These are phyloP conservation scores for Drosophila mulleri DNA, from an alignment of 2,888 invertebrate genomes.

Conservation along the genomic window DNA sequence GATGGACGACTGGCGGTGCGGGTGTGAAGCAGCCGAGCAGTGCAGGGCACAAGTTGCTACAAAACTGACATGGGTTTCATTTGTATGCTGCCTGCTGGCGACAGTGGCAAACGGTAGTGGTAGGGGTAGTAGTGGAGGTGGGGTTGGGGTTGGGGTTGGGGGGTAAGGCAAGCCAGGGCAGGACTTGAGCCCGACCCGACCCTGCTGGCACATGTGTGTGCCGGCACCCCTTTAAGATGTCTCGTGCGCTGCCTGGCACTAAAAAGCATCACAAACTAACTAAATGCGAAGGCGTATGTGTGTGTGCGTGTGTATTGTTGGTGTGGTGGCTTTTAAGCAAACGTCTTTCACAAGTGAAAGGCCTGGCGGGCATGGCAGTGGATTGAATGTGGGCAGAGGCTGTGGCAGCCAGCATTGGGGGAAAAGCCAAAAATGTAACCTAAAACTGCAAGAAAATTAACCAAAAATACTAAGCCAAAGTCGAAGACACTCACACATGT, in stretches of 20 bases:
- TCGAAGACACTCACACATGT: slow-evolving; percentile 64
- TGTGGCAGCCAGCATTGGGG: slow-evolving; percentile 59
- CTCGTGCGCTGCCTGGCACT: slow-evolving; percentile 54
- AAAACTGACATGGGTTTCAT: slow-evolving; percentile 78
- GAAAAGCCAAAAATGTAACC: slow-evolving; percentile 82
- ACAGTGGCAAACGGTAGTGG: slow-evolving; percentile 36
- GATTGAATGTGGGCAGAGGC: slow-evolving; percentile 28
- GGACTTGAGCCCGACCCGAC: slow-evolving; percentile 26
- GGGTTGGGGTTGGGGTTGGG: background rate
- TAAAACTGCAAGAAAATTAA: slow-evolving; percentile 82
- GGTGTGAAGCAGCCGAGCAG: background rate
- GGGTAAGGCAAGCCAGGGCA: background rate
- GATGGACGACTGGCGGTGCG: background rate
- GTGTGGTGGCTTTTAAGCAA: slow-evolving; percentile 80
- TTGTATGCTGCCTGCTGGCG: slow-evolving; percentile 79
- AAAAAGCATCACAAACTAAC: slow-evolving; percentile 80
- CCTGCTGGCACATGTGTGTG: slow-evolving; percentile 41
- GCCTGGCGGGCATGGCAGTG: slow-evolving; percentile 61
- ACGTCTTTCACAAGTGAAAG: slow-evolving; percentile 79
- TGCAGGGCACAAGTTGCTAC: slow-evolving; percentile 53
- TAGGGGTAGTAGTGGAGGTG: too few species aligned
- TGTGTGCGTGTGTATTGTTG: slow-evolving; percentile 31
- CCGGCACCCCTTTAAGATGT: slow-evolving; percentile 69
- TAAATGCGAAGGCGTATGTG: slow-evolving; percentile 49
- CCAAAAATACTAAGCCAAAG: slow-evolving; percentile 82